phyloP scores from a whole-genome alignment of 2,888 invertebrate genomes.

The Tipula helvola region DNA sequence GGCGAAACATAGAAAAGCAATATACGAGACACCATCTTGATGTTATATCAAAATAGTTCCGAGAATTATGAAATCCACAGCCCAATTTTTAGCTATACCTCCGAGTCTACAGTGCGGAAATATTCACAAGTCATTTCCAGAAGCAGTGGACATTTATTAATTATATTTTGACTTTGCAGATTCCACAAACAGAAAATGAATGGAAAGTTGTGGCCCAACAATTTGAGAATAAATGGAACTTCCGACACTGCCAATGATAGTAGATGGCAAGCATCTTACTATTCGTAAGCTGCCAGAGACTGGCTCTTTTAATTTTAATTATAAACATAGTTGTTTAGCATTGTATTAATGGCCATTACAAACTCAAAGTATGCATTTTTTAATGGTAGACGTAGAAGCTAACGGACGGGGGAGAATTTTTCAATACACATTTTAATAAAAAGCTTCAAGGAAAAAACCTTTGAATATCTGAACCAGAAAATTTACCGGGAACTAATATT shows the following conservation, averaged over 20 bases:
- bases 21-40: too few species aligned
- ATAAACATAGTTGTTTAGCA: background rate
- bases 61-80: too few species aligned
- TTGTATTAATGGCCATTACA: conserved; percentile 14
- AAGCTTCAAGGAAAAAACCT: too few species aligned
- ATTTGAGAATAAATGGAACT: background rate
- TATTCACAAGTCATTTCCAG: background rate
- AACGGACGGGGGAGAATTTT: conserved; percentile 14
- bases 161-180: background rate
- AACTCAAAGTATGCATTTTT: conserved; percentile 15
- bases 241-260: background rate
- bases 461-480: too few species aligned
- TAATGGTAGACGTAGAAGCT: conserved; percentile 12
- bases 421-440: too few species aligned
- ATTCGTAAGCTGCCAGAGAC: background rate
- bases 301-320: background rate
- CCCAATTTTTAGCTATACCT: too few species aligned
- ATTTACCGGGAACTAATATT: too few species aligned
- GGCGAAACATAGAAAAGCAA: too few species aligned
- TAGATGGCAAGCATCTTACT: background rate
- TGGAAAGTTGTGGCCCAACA: background rate
- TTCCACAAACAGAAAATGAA: background rate
- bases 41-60: too few species aligned
- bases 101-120: too few species aligned
- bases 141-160: background rate